These are phyloP conservation scores for Sepiola atlantica DNA, from an alignment of 2,888 invertebrate genomes.

Conservation along the genomic window DNA sequence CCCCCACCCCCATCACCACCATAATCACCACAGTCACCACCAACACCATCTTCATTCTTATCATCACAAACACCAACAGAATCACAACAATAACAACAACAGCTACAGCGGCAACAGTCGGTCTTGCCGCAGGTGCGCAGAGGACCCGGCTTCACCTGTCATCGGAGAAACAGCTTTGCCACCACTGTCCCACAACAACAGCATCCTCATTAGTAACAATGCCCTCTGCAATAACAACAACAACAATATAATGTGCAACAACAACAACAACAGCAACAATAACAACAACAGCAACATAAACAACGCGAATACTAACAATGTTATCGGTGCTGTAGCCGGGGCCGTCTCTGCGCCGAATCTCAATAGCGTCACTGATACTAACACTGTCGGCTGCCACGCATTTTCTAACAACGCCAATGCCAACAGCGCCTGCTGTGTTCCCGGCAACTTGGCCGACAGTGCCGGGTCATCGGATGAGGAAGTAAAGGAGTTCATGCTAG, in stretches of 20 bases:
- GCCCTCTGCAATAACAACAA: constrained; percentile 33
- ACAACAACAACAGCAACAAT: neutral
- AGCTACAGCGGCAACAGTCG: neutral
- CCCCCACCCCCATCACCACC: neutral
- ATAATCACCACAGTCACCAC: neutral
- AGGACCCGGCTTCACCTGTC: constrained; percentile 11
- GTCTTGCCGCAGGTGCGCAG: neutral
- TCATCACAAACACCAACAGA: neutral
- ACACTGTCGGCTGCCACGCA: neutral
- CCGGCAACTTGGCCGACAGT: constrained; percentile 62
- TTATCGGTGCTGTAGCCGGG: neutral
- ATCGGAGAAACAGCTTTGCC: neutral
- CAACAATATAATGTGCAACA: neutral
- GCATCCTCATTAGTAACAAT: constrained; percentile 6
- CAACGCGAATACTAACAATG: neutral
- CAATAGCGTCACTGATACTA: neutral
- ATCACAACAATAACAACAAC: neutral
- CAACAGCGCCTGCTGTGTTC: constrained; percentile 59
- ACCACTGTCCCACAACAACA: neutral
- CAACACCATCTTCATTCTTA: neutral
- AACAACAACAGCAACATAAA: constrained; percentile 18
- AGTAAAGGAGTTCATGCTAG: constrained; percentile 80
- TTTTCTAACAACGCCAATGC: neutral
- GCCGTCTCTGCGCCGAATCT: neutral
- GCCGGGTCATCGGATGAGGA: constrained; percentile 79